Conservation (phyloP, 2,113 vertebrate genomes). For the Tichodroma muraria region DNA sequence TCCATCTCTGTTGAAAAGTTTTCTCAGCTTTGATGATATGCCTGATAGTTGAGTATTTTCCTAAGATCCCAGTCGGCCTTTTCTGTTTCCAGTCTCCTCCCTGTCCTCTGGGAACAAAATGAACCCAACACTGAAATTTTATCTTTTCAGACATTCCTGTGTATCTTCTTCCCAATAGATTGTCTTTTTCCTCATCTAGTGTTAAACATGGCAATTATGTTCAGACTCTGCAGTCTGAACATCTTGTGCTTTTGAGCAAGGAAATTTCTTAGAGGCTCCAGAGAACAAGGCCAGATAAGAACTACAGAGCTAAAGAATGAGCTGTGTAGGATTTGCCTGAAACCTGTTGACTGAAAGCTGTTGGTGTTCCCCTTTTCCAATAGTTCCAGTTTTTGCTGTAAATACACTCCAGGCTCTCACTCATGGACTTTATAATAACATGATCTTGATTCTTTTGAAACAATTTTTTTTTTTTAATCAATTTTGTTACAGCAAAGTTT, state of each 20-base stretch:
- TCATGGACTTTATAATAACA: background rate
- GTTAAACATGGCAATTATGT: background rate
- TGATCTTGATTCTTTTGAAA: background rate
- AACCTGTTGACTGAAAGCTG: background rate
- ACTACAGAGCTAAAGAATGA: background rate
- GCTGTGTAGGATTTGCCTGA: background rate
- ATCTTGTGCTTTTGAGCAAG: background rate
- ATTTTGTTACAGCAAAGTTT: background rate
- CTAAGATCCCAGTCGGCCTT: background rate
- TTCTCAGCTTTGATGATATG: background rate
- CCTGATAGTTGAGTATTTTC: background rate
- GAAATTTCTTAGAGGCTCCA: background rate
- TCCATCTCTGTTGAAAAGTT: background rate
- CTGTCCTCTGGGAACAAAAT: background rate
- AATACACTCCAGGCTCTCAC: background rate
- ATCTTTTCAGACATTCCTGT: background rate
- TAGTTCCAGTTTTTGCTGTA: background rate
- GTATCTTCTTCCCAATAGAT: background rate
- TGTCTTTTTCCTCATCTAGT: background rate
- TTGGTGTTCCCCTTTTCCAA: background rate
- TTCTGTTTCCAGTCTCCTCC: background rate
- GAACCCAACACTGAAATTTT: background rate
- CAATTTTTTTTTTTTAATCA: background rate
- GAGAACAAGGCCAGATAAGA: background rate
- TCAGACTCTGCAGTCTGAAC: background rate